A percentile compares a stretch with the other conserved stretches of the same genome.
Evolutionary conservation across 2,888 invertebrate species (phyloP).

Genomic region (Stictocephala bisonia): DNA sequence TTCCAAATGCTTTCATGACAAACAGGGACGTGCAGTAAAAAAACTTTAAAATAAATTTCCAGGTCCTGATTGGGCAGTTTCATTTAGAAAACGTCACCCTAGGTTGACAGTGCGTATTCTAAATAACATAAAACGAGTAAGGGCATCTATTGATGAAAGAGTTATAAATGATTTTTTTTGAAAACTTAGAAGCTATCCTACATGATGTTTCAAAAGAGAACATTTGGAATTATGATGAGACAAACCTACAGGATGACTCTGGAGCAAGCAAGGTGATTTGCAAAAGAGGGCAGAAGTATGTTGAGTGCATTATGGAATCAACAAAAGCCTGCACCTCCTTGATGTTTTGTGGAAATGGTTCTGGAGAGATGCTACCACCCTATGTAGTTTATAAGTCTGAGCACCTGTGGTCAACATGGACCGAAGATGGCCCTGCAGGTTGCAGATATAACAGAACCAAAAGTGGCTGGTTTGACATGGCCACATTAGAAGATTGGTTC

Average conservation of each 20-base stretch:
- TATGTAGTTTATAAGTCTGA: conserved; percentile 65
- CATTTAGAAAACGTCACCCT: conserved; percentile 52
- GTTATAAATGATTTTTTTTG: conserved; percentile 52
- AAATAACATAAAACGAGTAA: conserved; percentile 54
- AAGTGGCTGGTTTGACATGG: too few relatives aligned
- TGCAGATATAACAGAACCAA: too few relatives aligned
- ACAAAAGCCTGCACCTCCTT: conserved; percentile 61
- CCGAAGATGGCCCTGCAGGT: too few relatives aligned
- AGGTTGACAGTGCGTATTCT: conserved; percentile 49
- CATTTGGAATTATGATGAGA: not conserved
- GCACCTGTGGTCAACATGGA: too few relatives aligned
- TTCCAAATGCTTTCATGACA: conserved; percentile 22
- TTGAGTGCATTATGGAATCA: conserved; percentile 22
- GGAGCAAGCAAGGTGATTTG: conserved; percentile 20
- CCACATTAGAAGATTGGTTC: too few relatives aligned
- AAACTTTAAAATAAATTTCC: conserved; percentile 55
- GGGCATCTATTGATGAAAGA: conserved; percentile 51
- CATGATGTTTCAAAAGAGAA: not conserved
- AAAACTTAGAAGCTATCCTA: conserved; percentile 46
- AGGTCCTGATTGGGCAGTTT: conserved; percentile 56
- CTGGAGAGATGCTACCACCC: conserved; percentile 62
- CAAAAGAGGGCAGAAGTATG: conserved; percentile 51
- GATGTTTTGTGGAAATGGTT: conserved; percentile 63
- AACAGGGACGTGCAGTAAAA: conserved; percentile 21
- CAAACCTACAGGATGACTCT: conserved; percentile 16